Conservation (phyloP, 2,888 invertebrate genomes). For the Proisotoma minuta region DNA sequence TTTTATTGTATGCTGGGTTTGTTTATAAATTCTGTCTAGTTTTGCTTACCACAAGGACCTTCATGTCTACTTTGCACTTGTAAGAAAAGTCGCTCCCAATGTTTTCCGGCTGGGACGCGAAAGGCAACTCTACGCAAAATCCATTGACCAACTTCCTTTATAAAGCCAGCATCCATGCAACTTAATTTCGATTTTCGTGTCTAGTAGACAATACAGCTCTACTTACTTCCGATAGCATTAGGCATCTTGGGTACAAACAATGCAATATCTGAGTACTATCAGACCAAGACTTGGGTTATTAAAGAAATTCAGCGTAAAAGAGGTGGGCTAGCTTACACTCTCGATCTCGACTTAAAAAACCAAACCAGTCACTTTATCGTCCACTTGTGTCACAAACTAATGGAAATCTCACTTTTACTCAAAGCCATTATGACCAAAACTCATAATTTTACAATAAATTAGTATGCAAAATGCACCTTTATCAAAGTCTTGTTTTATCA, state of each 20-base stretch:
- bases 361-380: constrained; percentile 2
- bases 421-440: background rate
- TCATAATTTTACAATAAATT: background rate
- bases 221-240: constrained; percentile 3
- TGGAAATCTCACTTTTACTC: constrained; percentile 13
- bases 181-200: too few relatives aligned
- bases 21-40: background rate
- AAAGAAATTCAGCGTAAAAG: background rate
- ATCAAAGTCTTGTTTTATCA: background rate
- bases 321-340: constrained; percentile 8
- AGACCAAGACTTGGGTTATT: too few relatives aligned
- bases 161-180: constrained; percentile 6
- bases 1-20: too few relatives aligned
- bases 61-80: too few relatives aligned
- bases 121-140: background rate
- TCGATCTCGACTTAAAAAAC: constrained; percentile 15
- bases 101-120: background rate
- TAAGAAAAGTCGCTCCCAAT: background rate
- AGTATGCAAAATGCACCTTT: background rate
- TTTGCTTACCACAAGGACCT: constrained; percentile 38
- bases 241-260: background rate
- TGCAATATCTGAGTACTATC: background rate
- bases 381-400: background rate
- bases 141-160: constrained; percentile 1
- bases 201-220: too few relatives aligned